A percentile compares a stretch with the other conserved stretches of the same genome.
Evolutionary conservation across 2,888 invertebrate species (phyloP).

Genomic region (Pocota personata): DNA sequence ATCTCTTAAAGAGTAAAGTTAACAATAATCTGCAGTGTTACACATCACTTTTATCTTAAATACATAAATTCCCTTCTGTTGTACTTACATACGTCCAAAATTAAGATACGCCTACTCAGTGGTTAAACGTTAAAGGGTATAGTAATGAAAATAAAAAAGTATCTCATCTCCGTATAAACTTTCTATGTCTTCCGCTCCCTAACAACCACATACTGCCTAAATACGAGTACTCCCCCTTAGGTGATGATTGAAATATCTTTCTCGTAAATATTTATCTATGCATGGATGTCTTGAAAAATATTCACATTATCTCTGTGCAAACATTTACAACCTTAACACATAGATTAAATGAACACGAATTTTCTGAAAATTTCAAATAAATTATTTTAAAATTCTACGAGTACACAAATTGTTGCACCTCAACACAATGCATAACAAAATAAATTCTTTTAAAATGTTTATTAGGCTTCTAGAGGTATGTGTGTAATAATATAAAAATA

Average conservation of each 20-base stretch:
- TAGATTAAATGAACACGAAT: slow-evolving; percentile 1
- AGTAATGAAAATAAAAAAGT: background rate
- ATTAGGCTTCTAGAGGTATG: slow-evolving; percentile 2
- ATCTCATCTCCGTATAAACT: background rate
- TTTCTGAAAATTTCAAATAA: background rate
- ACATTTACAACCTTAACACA: background rate
- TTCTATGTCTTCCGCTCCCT: no score
- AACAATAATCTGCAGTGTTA: background rate
- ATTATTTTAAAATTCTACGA: background rate
- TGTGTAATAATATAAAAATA: slow-evolving; percentile 1
- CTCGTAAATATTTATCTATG: slow-evolving; percentile 12
- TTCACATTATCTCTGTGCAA: slow-evolving; percentile 6
- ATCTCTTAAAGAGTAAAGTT: background rate
- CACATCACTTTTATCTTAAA: background rate
- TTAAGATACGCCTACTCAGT: background rate
- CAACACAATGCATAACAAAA: background rate
- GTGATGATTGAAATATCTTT: slow-evolving; percentile 9
- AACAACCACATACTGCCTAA: background rate
- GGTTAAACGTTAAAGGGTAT: background rate
- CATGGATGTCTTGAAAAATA: background rate
- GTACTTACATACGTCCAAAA: background rate
- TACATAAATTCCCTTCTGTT: background rate
- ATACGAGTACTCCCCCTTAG: background rate
- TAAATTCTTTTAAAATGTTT: background rate
- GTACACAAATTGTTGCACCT: background rate